Percentiles rank a stretch among this genome's conserved stretches.
phyloP scores from a whole-genome alignment of 2,888 invertebrate genomes.

The Nezara viridula region DNA sequence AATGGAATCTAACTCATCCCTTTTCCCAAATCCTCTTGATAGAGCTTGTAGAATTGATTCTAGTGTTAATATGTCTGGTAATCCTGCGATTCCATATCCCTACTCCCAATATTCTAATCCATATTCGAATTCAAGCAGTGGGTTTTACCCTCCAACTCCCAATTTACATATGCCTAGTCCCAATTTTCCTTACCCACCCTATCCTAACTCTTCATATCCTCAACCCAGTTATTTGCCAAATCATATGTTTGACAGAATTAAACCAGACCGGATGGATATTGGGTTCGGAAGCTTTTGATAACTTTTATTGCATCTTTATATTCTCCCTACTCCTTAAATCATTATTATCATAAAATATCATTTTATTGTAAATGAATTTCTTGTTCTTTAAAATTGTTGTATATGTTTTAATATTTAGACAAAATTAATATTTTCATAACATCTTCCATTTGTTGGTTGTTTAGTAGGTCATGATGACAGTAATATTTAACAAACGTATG shows the following conservation, averaged over 20 bases:
- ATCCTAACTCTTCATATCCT: conserved; percentile 68
- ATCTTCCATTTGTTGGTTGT: conserved; percentile 62
- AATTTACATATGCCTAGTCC: conserved; percentile 79
- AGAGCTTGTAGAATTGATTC: conserved; percentile 65
- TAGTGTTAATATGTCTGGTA: conserved; percentile 65
- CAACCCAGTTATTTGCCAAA: conserved; percentile 69
- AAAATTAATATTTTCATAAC: conserved; percentile 64
- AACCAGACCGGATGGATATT: conserved; percentile 71
- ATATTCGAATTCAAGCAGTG: conserved; percentile 63
- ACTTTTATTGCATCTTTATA: conserved; percentile 54
- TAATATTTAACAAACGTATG: conserved; percentile 52
- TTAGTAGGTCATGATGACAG: conserved; percentile 55
- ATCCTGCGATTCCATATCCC: conserved; percentile 67
- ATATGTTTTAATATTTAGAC: conserved; percentile 63
- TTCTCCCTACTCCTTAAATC: conserved; percentile 53
- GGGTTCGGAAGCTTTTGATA: conserved; percentile 72
- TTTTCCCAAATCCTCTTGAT: conserved; percentile 63
- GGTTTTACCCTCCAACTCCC: conserved; percentile 71
- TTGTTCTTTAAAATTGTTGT: conserved; percentile 63
- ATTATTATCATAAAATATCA: conserved; percentile 57
- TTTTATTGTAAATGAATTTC: conserved; percentile 61
- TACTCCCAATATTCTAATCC: conserved; percentile 68
- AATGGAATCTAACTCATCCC: conserved; percentile 63
- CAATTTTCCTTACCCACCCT: conserved; percentile 76
- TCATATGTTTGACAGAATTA: conserved; percentile 72